Base-by-base conservation (phyloP, 2,113 vertebrate species). In the Perca schrenkii region DNA sequence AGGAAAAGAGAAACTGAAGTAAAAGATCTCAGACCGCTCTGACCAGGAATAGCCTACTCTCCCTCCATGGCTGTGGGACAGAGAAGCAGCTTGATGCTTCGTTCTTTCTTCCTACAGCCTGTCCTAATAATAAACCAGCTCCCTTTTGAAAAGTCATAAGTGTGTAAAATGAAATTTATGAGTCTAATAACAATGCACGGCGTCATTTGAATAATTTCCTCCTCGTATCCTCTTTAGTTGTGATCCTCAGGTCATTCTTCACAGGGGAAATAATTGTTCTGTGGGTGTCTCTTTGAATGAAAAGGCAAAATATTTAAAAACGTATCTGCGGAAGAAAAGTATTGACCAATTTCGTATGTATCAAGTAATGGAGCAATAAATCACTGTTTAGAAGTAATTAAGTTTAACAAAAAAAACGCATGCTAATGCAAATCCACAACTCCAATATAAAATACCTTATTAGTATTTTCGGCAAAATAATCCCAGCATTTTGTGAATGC, bases 181-280 rank as follows among this genome's bases (percentile, higher is more conserved):
- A 84, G 64, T 79, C 53, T 65, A 74, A 86, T 88, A 83, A 91
- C 75, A 83, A 87, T 73, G 58, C 78, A 67, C 7, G 14, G 65
- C 6, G 4, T 62, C 57, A 76, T 87, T 88, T 89, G 78, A 92
- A 86, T 87, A 86, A 86, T 86, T 78, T 77, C 72, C 61, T 66
- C 60, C 58, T 74, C 40, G 57, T 70, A 65, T 57, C 58, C 22
- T 69, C 49, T 71, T 63, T 69, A 34, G 49, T 28, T 34, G 65
- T n/a, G 19, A 36, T 54, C 13, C 67, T 36, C 28, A 34, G 58
- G 80, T 86, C 70, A 64, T 87, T 80, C 43, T 62, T 69, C 52
- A 74, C 13, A 6, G 25, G 36, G 50, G 72, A 19, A 78, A 82
- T 82, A 31, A 82, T 63, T 66, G 31, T 60, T 78, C 14, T 69